Base-by-base conservation (phyloP, 2,797 vertebrate species). In the Scolopax rusticola region DNA sequence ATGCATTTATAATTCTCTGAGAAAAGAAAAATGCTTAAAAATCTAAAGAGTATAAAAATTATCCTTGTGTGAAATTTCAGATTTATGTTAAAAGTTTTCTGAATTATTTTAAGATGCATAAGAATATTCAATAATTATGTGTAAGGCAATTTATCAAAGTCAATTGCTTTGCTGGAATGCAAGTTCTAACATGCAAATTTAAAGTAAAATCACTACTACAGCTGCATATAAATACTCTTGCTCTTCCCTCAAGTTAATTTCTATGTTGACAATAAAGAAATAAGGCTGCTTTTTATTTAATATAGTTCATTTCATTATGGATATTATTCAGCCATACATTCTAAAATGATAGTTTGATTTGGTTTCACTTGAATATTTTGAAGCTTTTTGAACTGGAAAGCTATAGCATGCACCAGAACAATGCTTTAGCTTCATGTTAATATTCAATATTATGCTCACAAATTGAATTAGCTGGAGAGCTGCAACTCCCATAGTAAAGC, bases 131-230 rank as follows among this genome's bases (percentile, higher is more conserved):
- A 75, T 87, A 87, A 74, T 81, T 86, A 59, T 8, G 11, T 43
- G 30, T 75, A 71, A 90, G 54, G 89, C 73, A 89, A 91, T 96
- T 94, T 78, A 92, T 95, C 95, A 96, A 88, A 95, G 94, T 92
- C 60, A 94, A 83, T 93, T 89, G 8, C 84, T 93, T 93, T 96
- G 61, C 89, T 88, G 76, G 69, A 87, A 87, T 93, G 50, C 47
- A 86, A 76, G 73, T 71, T 95, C 94, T 88, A 93, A 84, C 93
- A 95, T 96, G 91, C 84, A 92, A 86, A 94, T 93, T 8, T 56
- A 59, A 89, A 92, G 51, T 41, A 89, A 92, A 94, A 92, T 87
- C 53, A 40, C 69, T 68, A 38, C 75, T 92, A 33, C 36, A 69
- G 61, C 38, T 76, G 73, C 82, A 90, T 94, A 77, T 90, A 93